Evolutionary conservation across 92 coral and sea anemone genomes (phyloP).

Genomic region (Zoanthus sociatus): DNA sequence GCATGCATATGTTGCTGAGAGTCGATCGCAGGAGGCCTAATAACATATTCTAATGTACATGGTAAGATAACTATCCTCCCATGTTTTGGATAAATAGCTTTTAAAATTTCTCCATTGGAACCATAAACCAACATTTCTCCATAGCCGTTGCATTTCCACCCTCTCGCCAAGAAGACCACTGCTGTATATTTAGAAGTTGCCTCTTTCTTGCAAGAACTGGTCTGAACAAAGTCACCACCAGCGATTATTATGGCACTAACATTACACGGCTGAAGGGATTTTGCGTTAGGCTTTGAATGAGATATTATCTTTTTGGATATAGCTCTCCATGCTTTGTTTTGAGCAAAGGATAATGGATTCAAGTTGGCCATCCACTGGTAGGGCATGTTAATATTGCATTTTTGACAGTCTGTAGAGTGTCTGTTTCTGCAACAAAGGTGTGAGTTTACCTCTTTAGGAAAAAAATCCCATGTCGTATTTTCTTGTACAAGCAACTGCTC

Average conservation of each 20-base stretch:
- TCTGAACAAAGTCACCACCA: conserved; percentile 57
- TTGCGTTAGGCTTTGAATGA: neutral
- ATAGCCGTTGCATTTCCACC: conserved; percentile 74
- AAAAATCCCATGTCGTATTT: conserved; percentile 69
- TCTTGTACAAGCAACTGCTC: conserved; percentile 52
- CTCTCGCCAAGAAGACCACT: conserved; percentile 52
- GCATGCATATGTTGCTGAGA: conserved; percentile 51
- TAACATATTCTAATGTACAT: conserved; percentile 48
- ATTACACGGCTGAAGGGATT: conserved; percentile 2
- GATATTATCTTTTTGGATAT: conserved; percentile 1
- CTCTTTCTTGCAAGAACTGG: neutral
- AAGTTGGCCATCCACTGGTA: conserved; percentile 59
- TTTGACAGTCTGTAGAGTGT: neutral
- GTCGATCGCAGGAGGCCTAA: conserved; percentile 81
- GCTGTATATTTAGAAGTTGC: conserved; percentile 21
- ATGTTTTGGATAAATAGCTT: conserved; percentile 68
- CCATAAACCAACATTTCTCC: conserved; percentile 79
- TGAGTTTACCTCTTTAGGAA: conserved; percentile 23
- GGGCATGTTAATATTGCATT: neutral
- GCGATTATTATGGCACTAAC: conserved; percentile 61
- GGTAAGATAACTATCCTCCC: conserved; percentile 78
- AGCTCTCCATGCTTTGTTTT: conserved; percentile 43
- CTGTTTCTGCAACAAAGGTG: neutral
- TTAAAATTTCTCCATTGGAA: conserved; percentile 68
- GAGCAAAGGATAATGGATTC: conserved; percentile 24